These are phyloP conservation scores for Philopedon plagiatum DNA, from an alignment of 2,888 invertebrate genomes.

Conservation along the genomic window DNA sequence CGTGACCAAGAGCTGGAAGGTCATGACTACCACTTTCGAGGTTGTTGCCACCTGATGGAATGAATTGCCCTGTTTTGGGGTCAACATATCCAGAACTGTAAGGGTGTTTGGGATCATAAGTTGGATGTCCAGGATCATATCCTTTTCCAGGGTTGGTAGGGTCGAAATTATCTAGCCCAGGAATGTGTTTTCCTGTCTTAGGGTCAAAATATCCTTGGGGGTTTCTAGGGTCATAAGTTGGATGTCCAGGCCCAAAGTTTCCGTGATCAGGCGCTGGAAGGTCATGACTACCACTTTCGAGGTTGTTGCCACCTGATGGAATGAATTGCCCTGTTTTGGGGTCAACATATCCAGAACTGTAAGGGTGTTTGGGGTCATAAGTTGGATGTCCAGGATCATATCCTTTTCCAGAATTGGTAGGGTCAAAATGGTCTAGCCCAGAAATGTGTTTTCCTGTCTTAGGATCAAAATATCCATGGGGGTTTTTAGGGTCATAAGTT, in stretches of 20 bases:
- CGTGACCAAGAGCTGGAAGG: neutral
- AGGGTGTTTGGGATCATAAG: neutral
- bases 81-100: neutral
- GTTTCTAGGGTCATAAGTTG: neutral
- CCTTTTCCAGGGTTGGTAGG: neutral
- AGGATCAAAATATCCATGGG: slow-evolving; percentile 9
- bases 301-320: neutral
- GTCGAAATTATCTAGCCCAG: too few relatives aligned
- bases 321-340: neutral
- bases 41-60: neutral
- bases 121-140: neutral
- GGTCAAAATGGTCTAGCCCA: neutral
- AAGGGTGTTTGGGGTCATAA: neutral
- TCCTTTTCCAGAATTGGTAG: neutral
- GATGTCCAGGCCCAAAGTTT: neutral
- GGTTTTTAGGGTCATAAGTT: neutral
- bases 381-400: neutral
- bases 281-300: neutral
- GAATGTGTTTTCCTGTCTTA: slow-evolving; percentile 1
- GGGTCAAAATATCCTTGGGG: neutral
- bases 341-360: neutral
- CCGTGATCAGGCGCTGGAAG: neutral
- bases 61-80: neutral
- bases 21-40: neutral
- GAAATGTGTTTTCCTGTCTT: neutral